phyloP scores from a whole-genome alignment of 2,113 vertebrate species.

The Sebastes fasciatus region DNA sequence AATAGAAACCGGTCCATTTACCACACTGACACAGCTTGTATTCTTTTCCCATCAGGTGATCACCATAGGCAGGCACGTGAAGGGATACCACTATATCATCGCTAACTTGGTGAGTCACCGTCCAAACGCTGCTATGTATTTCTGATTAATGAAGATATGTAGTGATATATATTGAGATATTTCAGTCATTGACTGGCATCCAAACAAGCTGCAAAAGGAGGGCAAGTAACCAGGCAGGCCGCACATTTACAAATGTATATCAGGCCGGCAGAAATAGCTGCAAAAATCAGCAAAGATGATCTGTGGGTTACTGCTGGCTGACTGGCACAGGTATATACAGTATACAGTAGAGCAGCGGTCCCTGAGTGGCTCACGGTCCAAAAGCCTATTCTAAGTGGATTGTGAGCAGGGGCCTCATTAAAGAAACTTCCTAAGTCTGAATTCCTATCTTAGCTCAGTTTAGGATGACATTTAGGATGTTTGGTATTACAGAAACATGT shows the following conservation, averaged over 20 bases:
- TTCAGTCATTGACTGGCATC: neutral
- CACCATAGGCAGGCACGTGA: constrained; percentile 96
- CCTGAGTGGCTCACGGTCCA: neutral
- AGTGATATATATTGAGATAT: neutral
- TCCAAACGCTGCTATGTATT: neutral
- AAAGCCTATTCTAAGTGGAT: neutral
- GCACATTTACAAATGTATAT: neutral
- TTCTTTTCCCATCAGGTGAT: constrained; percentile 88
- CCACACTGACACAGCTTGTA: neutral
- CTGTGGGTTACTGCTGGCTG: neutral
- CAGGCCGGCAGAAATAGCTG: neutral
- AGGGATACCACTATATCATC: constrained; percentile 98
- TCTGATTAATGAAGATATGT: neutral
- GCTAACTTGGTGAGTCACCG: constrained; percentile 93
- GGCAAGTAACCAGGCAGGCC: neutral
- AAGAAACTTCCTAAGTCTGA: no score
- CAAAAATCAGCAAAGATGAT: neutral
- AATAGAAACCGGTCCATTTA: no score
- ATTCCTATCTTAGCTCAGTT: no score
- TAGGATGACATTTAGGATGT: no score
- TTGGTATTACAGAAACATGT: no score
- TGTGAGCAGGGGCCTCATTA: neutral
- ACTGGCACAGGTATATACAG: no score
- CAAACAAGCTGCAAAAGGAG: neutral
- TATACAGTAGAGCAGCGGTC: neutral